Conservation (phyloP, 2,888 invertebrate species). For the Dendrolimus pini region DNA sequence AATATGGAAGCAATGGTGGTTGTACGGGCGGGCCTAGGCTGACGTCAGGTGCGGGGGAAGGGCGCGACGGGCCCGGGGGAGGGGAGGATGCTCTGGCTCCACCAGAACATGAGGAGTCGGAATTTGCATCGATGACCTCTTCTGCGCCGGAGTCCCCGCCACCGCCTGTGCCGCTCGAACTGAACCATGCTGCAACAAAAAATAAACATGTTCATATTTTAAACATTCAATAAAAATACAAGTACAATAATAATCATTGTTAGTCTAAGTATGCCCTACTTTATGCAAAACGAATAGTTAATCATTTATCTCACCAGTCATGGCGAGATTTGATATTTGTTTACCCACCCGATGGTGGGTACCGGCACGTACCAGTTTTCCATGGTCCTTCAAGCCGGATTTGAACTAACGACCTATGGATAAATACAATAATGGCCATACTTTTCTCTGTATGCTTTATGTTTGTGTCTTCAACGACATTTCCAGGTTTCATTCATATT, state of each 20-base stretch:
- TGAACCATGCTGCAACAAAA: conserved; percentile 77
- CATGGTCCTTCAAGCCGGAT: too few relatives aligned
- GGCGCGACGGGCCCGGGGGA: conserved; percentile 74
- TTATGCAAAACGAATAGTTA: conserved; percentile 9
- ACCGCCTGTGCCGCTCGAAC: conserved; percentile 78
- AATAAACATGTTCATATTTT: neutral
- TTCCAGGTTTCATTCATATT: too few relatives aligned
- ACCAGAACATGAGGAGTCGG: conserved; percentile 85
- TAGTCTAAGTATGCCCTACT: too few relatives aligned
- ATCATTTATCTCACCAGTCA: neutral
- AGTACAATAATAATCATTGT: too few relatives aligned
- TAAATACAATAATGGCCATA: too few relatives aligned
- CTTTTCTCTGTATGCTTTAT: too few relatives aligned
- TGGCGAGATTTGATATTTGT: too few relatives aligned
- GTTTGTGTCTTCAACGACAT: too few relatives aligned
- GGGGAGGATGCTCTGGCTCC: conserved; percentile 74
- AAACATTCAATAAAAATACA: too few relatives aligned
- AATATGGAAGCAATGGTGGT: conserved; percentile 94
- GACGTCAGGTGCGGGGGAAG: conserved; percentile 93
- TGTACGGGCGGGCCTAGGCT: conserved; percentile 96
- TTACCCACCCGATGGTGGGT: too few relatives aligned
- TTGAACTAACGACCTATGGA: too few relatives aligned
- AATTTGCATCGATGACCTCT: conserved; percentile 80
- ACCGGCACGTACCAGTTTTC: too few relatives aligned
- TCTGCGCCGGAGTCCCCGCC: conserved; percentile 77